Conservation (phyloP, 1,140 invertebrate genomes). For the Drosophila pseudoananassae region DNA sequence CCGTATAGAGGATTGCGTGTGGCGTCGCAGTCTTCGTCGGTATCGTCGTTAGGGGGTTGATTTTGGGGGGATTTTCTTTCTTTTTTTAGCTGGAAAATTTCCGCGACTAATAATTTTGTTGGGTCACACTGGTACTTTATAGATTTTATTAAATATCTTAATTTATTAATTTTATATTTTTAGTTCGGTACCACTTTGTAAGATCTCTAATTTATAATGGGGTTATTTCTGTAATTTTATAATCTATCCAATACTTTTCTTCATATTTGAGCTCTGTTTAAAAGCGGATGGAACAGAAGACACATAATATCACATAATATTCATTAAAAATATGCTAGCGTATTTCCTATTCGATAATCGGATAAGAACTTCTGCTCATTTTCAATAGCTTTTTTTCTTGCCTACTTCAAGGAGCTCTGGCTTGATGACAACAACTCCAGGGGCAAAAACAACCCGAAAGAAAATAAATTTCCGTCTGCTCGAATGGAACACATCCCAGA, state of each 20-base stretch:
- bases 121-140: constrained; percentile 18
- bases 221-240: too few relatives aligned
- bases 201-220: too few relatives aligned
- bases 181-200: background rate
- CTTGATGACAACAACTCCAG: constrained; percentile 31
- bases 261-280: too few relatives aligned
- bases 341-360: constrained; percentile 1
- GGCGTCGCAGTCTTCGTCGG: constrained; percentile 41
- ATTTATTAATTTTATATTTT: background rate
- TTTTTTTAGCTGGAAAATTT: constrained; percentile 19
- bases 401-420: constrained; percentile 29
- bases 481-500: constrained; percentile 43
- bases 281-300: too few relatives aligned
- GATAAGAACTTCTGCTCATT: background rate
- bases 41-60: constrained; percentile 44
- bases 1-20: constrained; percentile 56
- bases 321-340: background rate
- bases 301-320: background rate
- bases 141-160: background rate
- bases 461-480: constrained; percentile 68
- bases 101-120: background rate
- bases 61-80: constrained; percentile 32
- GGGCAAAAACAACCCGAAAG: constrained; percentile 20
- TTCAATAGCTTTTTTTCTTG: constrained; percentile 25
- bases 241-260: too few relatives aligned